A percentile compares a stretch with the other conserved stretches of the same genome.
Evolutionary conservation across 2,797 vertebrate species (phyloP).

Genomic region (Chrosomus eos): DNA sequence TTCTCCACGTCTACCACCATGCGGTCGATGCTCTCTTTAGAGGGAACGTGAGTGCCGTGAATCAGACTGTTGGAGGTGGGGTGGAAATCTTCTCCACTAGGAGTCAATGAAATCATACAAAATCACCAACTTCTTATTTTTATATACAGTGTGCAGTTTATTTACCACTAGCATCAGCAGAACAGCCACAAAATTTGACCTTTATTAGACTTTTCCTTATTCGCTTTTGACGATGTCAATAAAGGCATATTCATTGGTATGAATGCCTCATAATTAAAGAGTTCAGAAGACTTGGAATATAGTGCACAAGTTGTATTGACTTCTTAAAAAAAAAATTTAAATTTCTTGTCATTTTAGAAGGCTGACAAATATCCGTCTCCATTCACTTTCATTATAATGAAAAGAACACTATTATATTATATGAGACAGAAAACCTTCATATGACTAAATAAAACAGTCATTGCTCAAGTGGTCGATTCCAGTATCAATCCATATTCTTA

Average conservation of each 20-base stretch:
- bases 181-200: not conserved
- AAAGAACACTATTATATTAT: not conserved
- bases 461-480: too few species aligned
- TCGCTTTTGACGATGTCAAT: not conserved
- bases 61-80: slow-evolving; percentile 93
- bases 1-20: slow-evolving; percentile 96
- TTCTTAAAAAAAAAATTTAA: too few species aligned
- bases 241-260: not conserved
- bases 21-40: slow-evolving; percentile 87
- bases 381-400: not conserved
- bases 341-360: too few species aligned
- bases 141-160: not conserved
- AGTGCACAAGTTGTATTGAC: too few species aligned
- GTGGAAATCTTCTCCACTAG: slow-evolving; percentile 91
- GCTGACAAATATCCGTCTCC: not conserved
- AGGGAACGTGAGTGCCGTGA: slow-evolving; percentile 91
- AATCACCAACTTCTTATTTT: not conserved
- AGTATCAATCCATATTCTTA: too few species aligned
- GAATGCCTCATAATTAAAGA: not conserved
- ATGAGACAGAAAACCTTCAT: not conserved
- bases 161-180: not conserved
- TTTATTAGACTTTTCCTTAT: not conserved
- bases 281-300: not conserved
- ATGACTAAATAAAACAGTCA: too few species aligned
- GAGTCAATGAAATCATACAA: slow-evolving; percentile 34